A percentile compares a stretch with the other conserved stretches of the same genome.
Evolutionary conservation across 2,797 vertebrate genomes (phyloP).

Genomic region (Meriones psammophilus): DNA sequence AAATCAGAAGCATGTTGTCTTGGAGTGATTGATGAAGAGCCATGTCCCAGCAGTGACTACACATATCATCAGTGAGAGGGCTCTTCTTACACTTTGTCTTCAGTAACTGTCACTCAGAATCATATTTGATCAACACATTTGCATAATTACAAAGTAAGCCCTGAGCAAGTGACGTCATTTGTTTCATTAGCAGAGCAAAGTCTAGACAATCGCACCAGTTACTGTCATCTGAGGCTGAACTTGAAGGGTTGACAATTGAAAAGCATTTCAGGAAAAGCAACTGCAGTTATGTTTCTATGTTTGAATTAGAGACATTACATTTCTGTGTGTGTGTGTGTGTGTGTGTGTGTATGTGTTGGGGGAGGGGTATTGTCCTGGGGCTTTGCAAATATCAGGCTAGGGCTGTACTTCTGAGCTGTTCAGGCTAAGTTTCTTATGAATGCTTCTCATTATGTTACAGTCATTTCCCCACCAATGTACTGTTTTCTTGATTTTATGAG

Average conservation of each 20-base stretch:
- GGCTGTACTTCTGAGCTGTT: background rate
- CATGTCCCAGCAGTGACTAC: background rate
- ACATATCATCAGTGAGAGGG: background rate
- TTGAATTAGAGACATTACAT: background rate
- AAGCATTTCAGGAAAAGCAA: background rate
- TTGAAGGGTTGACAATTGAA: constrained; percentile 5
- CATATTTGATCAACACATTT: background rate
- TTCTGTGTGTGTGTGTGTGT: background rate
- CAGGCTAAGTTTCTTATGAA: background rate
- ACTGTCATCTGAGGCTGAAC: background rate
- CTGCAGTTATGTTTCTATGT: background rate
- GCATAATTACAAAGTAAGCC: background rate
- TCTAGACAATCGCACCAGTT: background rate
- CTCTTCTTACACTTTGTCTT: background rate
- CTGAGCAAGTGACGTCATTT: background rate
- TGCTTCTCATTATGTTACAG: background rate
- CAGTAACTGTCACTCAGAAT: constrained; percentile 25
- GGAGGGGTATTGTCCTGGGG: background rate
- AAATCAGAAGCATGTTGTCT: constrained; percentile 11
- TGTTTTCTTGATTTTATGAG: background rate
- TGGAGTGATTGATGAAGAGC: background rate
- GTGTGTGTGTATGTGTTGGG: background rate
- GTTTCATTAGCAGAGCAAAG: background rate
- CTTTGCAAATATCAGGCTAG: background rate
- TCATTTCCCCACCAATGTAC: background rate